Evolutionary conservation across 2,797 vertebrate species (phyloP), one percentile per base, ranked within the genome.

Genomic region (Crocidura indochinensis): DNA sequence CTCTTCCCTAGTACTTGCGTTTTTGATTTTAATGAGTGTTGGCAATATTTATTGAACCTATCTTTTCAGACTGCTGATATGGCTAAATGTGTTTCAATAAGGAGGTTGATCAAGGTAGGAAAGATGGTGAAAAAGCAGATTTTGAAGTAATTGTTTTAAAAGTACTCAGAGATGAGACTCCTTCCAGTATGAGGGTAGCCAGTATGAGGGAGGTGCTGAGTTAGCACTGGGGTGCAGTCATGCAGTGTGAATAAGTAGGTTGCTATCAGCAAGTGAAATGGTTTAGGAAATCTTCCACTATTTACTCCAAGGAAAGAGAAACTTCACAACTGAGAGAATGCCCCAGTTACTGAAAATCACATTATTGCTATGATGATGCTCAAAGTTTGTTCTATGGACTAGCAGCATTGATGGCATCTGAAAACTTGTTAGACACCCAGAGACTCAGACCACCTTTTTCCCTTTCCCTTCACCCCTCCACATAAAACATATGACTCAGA

Each of bases 11-110:
- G 49, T 81, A 78, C 10, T 47, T 53, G 84, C 85, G 75, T 74
- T 15, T 84, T 91, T 83, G 53, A 90, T 60, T 94, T 83, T 94
- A 94, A 93, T 60, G 85, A 91, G 56, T 72, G 76, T 81, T 90
- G 87, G 87, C 31, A 38, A 38, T 38, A 84, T 95, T 93, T 94
- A 94, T 93, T 81, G 83, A 94, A 72, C 24, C 56, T 12, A 71
- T 80, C 53, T 19, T 80, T 93, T 92, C 19, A 38, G 62, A 56
- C 22, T 27, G 20, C 26, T 51, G 17, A 86, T 92, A 74, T 56
- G 80, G 20, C 56, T 91, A 87, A 79, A 64, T 29, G 24, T 29
- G 22, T 90, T 95, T 91, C 74, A 76, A 1, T 3, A 10, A 94
- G 64, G 44, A 86, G 24, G 19, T 47, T 68, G 69, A 81, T 44